Conservation (phyloP, 2,797 vertebrate species). For the Girardinus metallicus region DNA sequence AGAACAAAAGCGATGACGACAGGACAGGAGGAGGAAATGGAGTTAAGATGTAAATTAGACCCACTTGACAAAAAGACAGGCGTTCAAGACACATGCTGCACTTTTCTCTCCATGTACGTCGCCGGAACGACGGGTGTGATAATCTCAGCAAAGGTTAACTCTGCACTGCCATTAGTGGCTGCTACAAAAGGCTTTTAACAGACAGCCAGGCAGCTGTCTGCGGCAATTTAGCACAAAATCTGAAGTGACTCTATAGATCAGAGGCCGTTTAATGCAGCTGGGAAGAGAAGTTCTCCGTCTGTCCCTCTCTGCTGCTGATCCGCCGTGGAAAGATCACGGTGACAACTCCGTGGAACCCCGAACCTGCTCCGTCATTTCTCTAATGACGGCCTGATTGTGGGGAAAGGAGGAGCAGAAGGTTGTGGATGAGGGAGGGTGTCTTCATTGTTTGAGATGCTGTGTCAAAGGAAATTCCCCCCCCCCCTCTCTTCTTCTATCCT, state of each 20-base stretch:
- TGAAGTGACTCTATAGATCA: constrained; percentile 74
- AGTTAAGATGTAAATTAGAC: constrained; percentile 47
- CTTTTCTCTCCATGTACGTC: constrained; percentile 31
- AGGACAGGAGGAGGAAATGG: constrained; percentile 12
- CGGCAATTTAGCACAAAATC: constrained; percentile 76
- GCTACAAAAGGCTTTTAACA: constrained; percentile 88
- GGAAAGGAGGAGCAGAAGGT: constrained; percentile 31
- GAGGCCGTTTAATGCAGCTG: constrained; percentile 67
- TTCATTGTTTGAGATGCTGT: constrained; percentile 72
- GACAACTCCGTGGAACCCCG: constrained; percentile 65
- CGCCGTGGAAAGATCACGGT: constrained; percentile 63
- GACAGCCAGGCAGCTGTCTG: constrained; percentile 73
- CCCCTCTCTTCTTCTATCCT: constrained; percentile 45
- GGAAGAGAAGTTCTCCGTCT: constrained; percentile 63
- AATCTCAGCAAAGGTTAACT: constrained; percentile 81
- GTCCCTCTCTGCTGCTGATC: constrained; percentile 65
- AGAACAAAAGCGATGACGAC: constrained; percentile 21
- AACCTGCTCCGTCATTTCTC: constrained; percentile 73
- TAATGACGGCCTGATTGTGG: constrained; percentile 55
- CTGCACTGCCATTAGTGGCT: constrained; percentile 70
- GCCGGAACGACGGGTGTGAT: constrained; percentile 58
- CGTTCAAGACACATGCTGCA: constrained; percentile 33
- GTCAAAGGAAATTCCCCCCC: constrained; percentile 60
- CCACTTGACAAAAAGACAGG: constrained; percentile 48
- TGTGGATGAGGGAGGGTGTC: constrained; percentile 38